A percentile compares a stretch with the other conserved stretches of the same genome.
Evolutionary conservation across 1,140 invertebrate species (phyloP).

Genomic region (Thaumatotibia leucotreta): DNA sequence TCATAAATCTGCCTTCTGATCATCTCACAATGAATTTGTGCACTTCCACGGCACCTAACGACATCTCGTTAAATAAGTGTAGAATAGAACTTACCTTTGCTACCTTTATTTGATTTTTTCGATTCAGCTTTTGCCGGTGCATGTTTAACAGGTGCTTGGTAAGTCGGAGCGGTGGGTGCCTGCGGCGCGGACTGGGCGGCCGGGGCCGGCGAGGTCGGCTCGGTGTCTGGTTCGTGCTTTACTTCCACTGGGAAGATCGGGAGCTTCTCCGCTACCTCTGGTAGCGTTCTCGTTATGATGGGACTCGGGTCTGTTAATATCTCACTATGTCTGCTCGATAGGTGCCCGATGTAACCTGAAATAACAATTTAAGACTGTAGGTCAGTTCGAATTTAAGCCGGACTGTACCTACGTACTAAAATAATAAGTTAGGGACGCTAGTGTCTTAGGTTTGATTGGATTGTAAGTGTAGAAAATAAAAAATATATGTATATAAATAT

Average conservation of each 20-base stretch:
- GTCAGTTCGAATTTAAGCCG: neutral
- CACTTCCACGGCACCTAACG: too few relatives aligned
- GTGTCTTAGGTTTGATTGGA: too few relatives aligned
- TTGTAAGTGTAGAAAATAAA: too few relatives aligned
- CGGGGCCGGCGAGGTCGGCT: slow-evolving; percentile 48
- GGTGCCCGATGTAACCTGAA: slow-evolving; percentile 83
- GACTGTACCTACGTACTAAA: too few relatives aligned
- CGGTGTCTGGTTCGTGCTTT: slow-evolving; percentile 49
- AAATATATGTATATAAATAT: too few relatives aligned
- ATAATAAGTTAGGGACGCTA: too few relatives aligned
- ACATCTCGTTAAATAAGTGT: too few relatives aligned
- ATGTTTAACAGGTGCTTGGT: slow-evolving; percentile 38
- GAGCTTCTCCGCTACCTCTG: slow-evolving; percentile 32
- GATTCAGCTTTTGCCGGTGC: slow-evolving; percentile 18
- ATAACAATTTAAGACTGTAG: neutral
- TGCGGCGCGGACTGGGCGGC: slow-evolving; percentile 48
- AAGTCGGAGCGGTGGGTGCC: too few relatives aligned
- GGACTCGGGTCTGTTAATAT: slow-evolving; percentile 54
- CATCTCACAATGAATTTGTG: too few relatives aligned
- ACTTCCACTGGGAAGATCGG: slow-evolving; percentile 22
- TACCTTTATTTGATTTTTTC: slow-evolving; percentile 10
- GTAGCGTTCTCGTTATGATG: slow-evolving; percentile 48
- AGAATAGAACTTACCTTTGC: neutral
- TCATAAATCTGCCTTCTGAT: too few relatives aligned
- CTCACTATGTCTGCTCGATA: slow-evolving; percentile 82